Base-by-base conservation (phyloP, 2,113 vertebrate species). In the Mola mola region DNA sequence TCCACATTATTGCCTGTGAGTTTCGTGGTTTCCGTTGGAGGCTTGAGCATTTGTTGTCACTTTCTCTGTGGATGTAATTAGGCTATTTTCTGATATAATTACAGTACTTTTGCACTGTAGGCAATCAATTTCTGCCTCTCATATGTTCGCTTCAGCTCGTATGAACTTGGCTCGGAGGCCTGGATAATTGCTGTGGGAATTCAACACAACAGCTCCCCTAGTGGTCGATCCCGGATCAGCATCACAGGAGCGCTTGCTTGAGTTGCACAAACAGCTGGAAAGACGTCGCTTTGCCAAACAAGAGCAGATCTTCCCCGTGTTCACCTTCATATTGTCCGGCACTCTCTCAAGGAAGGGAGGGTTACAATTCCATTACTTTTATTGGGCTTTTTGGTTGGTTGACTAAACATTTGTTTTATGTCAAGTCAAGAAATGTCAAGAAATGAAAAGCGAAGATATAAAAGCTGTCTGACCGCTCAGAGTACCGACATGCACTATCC, bases 1-100 rank as follows among this genome's bases (percentile, higher is more conserved):
- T 75, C 44, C 46, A 79, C 62, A 51, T 79, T 57, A 75, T 81
- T 79, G 44, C 66, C 22, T 76, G 20, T 66, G 68, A 66, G 78
- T 63, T 76, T 75, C 62, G 62, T 13, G 44, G 66, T 58, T 63
- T 75, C 13, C 38, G 1, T 7, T 15, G 40, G 21, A 61, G 41
- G 57, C 37, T 44, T 1, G 2, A 21, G 33, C 26, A 3, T 50
- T 46, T 66, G 29, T 61, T 36, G 29, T 72, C 52, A 61, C 40
- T 53, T n/a, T 22, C 20, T 46, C 28, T 67, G 31, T 55, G 10
- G 46, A 37, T 47, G 46, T 71, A 76, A 80, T 82, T 48, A 79
- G 15, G 16, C 43, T 46, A 50, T 49, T 75, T 72, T 51, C 34
- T 67, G 4, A 25, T 56, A 25, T 48, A 52, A 33, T 60, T 69